Conservation (phyloP, 2,113 vertebrate genomes). For the Mixornis gularis region DNA sequence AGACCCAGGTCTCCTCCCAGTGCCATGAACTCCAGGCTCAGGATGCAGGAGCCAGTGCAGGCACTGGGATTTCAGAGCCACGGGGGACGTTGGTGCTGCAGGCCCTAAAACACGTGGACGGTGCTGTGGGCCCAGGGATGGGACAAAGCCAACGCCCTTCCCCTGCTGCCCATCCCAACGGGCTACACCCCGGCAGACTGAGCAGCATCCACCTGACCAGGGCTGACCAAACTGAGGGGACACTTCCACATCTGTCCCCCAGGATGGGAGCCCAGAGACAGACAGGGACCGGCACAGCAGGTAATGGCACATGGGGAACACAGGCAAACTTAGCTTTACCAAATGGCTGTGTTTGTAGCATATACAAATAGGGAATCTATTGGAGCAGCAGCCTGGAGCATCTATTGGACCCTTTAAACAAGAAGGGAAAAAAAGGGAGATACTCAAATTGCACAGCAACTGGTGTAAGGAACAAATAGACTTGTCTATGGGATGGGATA, state of each 20-base stretch:
- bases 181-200: neutral
- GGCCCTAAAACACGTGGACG: accelerated
- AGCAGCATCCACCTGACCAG: accelerated
- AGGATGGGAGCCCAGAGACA: neutral
- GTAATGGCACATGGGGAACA: neutral
- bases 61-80: accelerated
- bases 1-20: accelerated
- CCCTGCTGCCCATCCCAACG: accelerated
- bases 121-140: accelerated
- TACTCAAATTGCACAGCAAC: neutral
- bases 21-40: accelerated
- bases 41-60: neutral
- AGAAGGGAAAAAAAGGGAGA: neutral
- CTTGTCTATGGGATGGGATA: conserved; percentile 30
- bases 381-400: neutral
- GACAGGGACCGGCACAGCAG: neutral
- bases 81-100: accelerated
- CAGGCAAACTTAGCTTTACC: neutral
- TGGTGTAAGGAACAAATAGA: conserved; percentile 13
- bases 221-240: accelerated
- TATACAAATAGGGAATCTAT: neutral
- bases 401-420: neutral
- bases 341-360: neutral
- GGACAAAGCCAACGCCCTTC: accelerated
- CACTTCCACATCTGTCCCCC: accelerated